phyloP scores from a whole-genome alignment of 2,113 vertebrate genomes.

The Glaucidium brasilianum region DNA sequence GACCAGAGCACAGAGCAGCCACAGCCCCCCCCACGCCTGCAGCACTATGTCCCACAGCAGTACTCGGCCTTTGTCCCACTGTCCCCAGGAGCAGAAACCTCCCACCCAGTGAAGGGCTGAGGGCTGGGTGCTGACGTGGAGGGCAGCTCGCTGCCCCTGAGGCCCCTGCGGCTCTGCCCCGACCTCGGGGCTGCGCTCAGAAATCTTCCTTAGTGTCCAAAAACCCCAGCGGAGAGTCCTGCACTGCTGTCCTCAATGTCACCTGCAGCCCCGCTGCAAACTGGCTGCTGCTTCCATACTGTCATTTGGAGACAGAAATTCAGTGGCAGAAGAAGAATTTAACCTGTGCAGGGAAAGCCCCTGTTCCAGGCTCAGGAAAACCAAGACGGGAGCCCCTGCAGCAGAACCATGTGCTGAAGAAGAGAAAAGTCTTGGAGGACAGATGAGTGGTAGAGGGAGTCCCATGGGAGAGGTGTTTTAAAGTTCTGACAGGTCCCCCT shows the following conservation, averaged over 20 bases:
- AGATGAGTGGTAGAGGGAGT: background rate
- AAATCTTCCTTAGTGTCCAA: background rate
- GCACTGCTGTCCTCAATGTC: background rate
- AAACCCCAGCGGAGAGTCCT: background rate
- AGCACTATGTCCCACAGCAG: background rate
- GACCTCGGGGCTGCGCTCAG: background rate
- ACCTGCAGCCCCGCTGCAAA: background rate
- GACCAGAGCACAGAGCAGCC: background rate
- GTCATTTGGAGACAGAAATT: background rate
- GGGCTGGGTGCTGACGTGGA: background rate
- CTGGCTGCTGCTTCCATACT: background rate
- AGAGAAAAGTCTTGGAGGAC: background rate
- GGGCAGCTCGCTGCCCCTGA: fast-evolving
- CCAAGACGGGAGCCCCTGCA: background rate
- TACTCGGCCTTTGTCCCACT: background rate
- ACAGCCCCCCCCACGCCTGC: fast-evolving
- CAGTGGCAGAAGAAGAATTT: conserved; percentile 3
- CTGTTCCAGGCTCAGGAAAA: background rate
- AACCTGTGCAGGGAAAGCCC: background rate
- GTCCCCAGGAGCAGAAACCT: background rate
- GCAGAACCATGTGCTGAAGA: background rate
- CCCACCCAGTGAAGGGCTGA: background rate
- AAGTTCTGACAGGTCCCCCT: background rate
- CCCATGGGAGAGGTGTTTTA: fast-evolving
- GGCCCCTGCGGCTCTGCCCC: background rate